Evolutionary conservation across 2,888 invertebrate genomes (phyloP).

Genomic region (Zygaena filipendulae): DNA sequence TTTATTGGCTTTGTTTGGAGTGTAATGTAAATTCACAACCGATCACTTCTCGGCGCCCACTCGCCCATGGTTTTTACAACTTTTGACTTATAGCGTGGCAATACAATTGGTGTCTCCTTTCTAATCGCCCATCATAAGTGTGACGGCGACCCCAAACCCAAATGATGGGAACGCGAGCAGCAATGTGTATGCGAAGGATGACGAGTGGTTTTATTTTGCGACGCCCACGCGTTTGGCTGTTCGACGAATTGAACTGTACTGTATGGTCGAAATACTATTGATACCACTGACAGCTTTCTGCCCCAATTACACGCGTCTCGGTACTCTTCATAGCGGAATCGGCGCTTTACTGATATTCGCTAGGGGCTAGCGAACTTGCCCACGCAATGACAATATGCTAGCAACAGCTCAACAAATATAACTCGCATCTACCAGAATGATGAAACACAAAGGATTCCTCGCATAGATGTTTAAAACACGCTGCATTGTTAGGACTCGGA

Average conservation of each 20-base stretch:
- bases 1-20: too few relatives aligned
- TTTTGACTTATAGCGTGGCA: too few relatives aligned
- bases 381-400: too few relatives aligned
- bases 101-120: slow-evolving; percentile 59
- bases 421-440: too few relatives aligned
- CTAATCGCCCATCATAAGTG: slow-evolving; percentile 58
- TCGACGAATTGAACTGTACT: slow-evolving; percentile 59
- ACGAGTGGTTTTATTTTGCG: slow-evolving; percentile 35
- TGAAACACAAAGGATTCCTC: too few relatives aligned
- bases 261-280: slow-evolving; percentile 20
- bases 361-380: too few relatives aligned
- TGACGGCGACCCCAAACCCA: slow-evolving; percentile 61
- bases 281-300: slow-evolving; percentile 46
- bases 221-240: slow-evolving; percentile 57
- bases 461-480: too few relatives aligned
- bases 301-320: slow-evolving; percentile 38
- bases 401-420: too few relatives aligned
- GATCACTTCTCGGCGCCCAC: too few relatives aligned
- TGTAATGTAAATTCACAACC: too few relatives aligned
- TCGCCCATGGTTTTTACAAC: slow-evolving; percentile 35
- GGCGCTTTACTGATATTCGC: slow-evolving; percentile 14
- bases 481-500: too few relatives aligned
- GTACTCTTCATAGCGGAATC: slow-evolving; percentile 18
- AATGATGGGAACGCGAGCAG: slow-evolving; percentile 54
- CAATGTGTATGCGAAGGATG: slow-evolving; percentile 61